These are phyloP conservation scores for Neomicropteryx cornuta DNA, from an alignment of 1,140 invertebrate genomes.

Conservation along the genomic window DNA sequence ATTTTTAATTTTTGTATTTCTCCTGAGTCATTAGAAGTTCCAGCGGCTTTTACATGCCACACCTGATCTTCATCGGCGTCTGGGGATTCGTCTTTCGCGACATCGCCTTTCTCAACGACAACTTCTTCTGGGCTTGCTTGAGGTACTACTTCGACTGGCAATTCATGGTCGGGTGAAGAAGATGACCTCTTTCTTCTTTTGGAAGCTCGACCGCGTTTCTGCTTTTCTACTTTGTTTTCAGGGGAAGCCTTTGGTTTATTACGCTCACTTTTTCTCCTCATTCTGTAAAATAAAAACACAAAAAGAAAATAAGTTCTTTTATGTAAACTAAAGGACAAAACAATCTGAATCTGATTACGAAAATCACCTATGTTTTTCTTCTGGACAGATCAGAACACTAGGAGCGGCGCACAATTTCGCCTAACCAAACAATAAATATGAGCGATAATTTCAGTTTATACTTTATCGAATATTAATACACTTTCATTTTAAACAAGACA, in stretches of 20 bases:
- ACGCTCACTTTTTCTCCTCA: constrained; percentile 14
- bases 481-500: too few relatives aligned
- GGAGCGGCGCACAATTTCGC: too few relatives aligned
- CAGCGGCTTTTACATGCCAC: constrained; percentile 13
- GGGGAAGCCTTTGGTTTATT: constrained; percentile 11
- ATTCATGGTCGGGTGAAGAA: constrained; percentile 3
- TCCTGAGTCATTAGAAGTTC: constrained; percentile 9
- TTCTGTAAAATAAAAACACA: constrained; percentile 2
- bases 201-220: constrained; percentile 12
- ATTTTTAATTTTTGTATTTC: constrained; percentile 15
- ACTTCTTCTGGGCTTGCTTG: neutral
- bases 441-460: too few relatives aligned
- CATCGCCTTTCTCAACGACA: neutral
- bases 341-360: too few relatives aligned
- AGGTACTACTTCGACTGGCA: neutral
- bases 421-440: too few relatives aligned
- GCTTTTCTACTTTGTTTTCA: constrained; percentile 11
- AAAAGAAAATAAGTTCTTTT: too few relatives aligned
- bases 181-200: constrained; percentile 13
- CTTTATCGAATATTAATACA: too few relatives aligned
- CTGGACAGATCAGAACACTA: too few relatives aligned
- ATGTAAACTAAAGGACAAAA: too few relatives aligned
- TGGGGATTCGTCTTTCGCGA: neutral
- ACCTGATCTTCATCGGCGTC: constrained; percentile 9
- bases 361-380: too few relatives aligned